Base-by-base conservation (phyloP, 2,797 vertebrate genomes). In the Sebastes flavidus region DNA sequence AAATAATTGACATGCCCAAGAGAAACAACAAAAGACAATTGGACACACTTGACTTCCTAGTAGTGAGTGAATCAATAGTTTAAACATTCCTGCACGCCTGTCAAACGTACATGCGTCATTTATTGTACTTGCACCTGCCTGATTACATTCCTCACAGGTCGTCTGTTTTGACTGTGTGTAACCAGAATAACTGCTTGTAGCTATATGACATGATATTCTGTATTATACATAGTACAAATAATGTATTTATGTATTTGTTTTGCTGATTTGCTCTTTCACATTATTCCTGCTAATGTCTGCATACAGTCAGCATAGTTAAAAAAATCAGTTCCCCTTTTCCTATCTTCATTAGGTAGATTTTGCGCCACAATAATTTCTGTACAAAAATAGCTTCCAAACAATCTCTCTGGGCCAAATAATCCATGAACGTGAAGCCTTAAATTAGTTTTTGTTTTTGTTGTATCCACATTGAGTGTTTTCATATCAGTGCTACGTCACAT, bases 121-220 rank as follows among this genome's bases (percentile, higher is more conserved):
- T 60, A 81, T 84, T 75, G 36, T 75, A 78, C 85, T 82, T 80
- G 46, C 65, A 87, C 85, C 87, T 85, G 90, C 46, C 29, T 29
- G 78, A 81, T 86, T 55, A 34, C 87, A 92, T 92, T 89, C 88
- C 78, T 83, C 42, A 42, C 78, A 77, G 52, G 29, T 61, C 13
- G 13, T 30, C 22, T 20, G 65, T 69, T 80, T 82, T 14, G 62
- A 52, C 66, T 59, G 9, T 71, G 69, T 68, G 49, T 18, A 81
- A 78, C 42, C 70, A 67, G 54, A 62, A 20, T 10, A 36, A 13
- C 74, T 38, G 49, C n/a, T 46, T 70, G 34, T 56, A 13, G 32
- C 49, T 13, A 14, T 12, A 24, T 62, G 42, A 81, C 38, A 77
- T 58, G 18, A 55, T 52, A 14, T 55, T 22, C 18, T 72, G 5